Evolutionary conservation across 2,113 vertebrate species (phyloP), one percentile per base, ranked within the genome.

Genomic region (Beaufortia kweichowensis): DNA sequence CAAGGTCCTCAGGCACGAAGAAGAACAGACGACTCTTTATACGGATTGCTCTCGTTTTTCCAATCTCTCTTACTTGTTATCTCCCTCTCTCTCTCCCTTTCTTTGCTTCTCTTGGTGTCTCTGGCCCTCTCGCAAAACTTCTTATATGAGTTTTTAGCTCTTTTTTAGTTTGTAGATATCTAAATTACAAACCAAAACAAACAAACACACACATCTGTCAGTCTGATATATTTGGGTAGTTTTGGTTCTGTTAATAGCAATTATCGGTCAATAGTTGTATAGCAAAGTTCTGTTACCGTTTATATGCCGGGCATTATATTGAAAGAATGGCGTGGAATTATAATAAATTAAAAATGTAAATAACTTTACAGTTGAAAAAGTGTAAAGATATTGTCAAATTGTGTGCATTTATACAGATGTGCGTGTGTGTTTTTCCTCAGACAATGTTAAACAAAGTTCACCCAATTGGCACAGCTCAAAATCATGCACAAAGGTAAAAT

Each of bases 1-100:
- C 63, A 21, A 84, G 75, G 76, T 89, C 91, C 87, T 87, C 70
- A 78, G 88, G 89, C 87, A 85, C 82, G 59, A 56, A 43, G 67
- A 70, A 80, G 61, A 86, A 83, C 55, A 73, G 83, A 79, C 81
- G 53, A 80, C 76, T 82, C 70, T 79, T 83, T 75, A 79, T 79
- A 62, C 48, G 24, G 55, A 77, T 79, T 39, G 72, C 5, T 76
- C 71, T 61, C 76, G 79, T 78, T 79, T 70, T 63, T 60, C 41
- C 57, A 64, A 48, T 74, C 74, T 63, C 60, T 53, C 46, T 64
- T 65, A 65, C 61, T 69, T 33, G 65, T 61, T 62, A 10, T 39
- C 56, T 35, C 46, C 59, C 68, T 66, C 76, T 74, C 76, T 46
- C 57, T 41, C 24, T 26, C 29, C 23, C 26, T 5, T 15, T 31